Evolutionary conservation across 1,140 invertebrate genomes (phyloP).

Genomic region (Phymastichus coffea): DNA sequence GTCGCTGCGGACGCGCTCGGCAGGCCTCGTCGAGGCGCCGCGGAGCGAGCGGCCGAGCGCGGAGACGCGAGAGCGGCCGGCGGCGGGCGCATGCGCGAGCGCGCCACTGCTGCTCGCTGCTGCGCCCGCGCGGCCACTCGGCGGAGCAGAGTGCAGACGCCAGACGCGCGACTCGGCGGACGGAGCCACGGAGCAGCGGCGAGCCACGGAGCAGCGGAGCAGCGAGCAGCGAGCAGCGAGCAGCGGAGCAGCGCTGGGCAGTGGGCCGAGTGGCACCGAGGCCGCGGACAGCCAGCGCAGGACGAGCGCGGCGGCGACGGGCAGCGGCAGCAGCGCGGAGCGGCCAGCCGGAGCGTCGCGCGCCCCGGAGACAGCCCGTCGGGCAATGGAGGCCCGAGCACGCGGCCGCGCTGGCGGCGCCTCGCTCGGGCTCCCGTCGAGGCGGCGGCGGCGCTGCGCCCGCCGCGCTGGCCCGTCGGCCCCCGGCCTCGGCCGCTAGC

Average conservation of each 20-base stretch:
- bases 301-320: background rate
- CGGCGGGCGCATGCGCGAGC: background rate
- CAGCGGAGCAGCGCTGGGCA: background rate
- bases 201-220: too few species aligned
- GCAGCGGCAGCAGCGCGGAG: constrained; percentile 11
- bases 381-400: too few species aligned
- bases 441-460: background rate
- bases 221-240: too few species aligned
- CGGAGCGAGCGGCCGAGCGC: background rate
- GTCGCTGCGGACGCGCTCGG: too few species aligned
- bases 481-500: background rate
- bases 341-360: background rate
- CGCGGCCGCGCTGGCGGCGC: background rate
- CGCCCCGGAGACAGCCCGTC: too few species aligned
- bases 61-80: background rate
- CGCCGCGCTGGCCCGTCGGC: too few species aligned
- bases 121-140: constrained; percentile 26
- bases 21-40: too few species aligned
- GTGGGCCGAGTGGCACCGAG: background rate
- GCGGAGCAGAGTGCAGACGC: too few species aligned
- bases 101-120: constrained; percentile 1
- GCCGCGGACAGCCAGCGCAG: background rate
- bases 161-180: background rate
- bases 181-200: background rate
- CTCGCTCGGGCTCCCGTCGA: constrained; percentile 78